phyloP scores from a whole-genome alignment of 2,888 invertebrate genomes.

The Acronicta psi region DNA sequence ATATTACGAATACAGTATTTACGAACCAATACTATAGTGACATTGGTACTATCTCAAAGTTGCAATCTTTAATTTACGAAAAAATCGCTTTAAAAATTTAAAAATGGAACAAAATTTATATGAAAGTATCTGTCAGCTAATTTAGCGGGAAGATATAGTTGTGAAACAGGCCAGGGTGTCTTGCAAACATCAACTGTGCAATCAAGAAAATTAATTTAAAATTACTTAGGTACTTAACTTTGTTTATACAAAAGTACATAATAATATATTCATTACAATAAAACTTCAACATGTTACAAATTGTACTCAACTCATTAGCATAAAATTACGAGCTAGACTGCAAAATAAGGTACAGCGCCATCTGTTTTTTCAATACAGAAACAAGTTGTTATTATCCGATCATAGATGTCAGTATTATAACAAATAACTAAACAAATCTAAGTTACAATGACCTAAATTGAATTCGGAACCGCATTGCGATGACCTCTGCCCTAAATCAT shows the following conservation, averaged over 20 bases:
- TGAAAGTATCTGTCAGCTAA: too few relatives aligned
- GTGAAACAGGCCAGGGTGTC: too few relatives aligned
- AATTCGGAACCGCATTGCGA: background rate
- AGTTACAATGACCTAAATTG: background rate
- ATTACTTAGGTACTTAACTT: too few relatives aligned
- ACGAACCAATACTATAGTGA: too few relatives aligned
- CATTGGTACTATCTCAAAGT: too few relatives aligned
- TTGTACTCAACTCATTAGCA: constrained; percentile 4
- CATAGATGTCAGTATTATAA: constrained; percentile 18
- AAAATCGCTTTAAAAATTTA: too few relatives aligned
- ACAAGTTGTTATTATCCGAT: background rate
- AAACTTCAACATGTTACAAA: constrained; percentile 4
- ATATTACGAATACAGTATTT: too few relatives aligned
- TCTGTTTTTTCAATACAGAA: constrained; percentile 22
- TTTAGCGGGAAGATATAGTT: too few relatives aligned
- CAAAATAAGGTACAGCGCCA: constrained; percentile 27
- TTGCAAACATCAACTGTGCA: too few relatives aligned
- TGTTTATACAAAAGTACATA: background rate
- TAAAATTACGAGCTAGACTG: constrained; percentile 3
- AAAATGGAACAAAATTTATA: too few relatives aligned
- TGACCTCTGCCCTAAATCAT: background rate
- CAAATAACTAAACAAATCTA: background rate
- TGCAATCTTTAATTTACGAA: too few relatives aligned
- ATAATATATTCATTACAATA: background rate
- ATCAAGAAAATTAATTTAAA: too few relatives aligned